phyloP scores from a whole-genome alignment of 2,797 vertebrate species.

The Heteromormyrus szaboi region DNA sequence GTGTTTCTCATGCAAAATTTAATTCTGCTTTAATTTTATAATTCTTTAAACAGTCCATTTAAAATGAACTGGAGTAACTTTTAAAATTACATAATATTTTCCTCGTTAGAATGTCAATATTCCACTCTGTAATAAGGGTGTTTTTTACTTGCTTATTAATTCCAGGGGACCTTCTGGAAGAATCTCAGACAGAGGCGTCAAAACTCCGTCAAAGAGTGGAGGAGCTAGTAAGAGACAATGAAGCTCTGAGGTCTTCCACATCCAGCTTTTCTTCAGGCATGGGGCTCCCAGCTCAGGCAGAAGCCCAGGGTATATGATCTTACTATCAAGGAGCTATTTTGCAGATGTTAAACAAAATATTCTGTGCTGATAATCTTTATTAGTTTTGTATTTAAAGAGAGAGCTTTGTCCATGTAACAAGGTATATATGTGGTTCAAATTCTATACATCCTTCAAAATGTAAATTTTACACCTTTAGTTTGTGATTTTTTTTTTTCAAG shows the following conservation, averaged over 20 bases:
- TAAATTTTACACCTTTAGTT: neutral
- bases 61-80: neutral
- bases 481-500: neutral
- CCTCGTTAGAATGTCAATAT: neutral
- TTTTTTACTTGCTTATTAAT: neutral
- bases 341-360: neutral
- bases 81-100: neutral
- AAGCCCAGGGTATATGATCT: constrained; percentile 63
- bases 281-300: constrained; percentile 54
- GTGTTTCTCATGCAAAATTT: neutral
- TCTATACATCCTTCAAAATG: neutral
- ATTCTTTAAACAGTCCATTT: neutral
- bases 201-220: constrained; percentile 87
- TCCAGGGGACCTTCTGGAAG: constrained; percentile 86
- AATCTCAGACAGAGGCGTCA: constrained; percentile 87
- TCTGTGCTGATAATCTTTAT: neutral
- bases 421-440: neutral
- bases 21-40: neutral
- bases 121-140: neutral
- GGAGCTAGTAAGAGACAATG: constrained; percentile 84
- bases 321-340: neutral
- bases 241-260: constrained; percentile 65
- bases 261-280: constrained; percentile 60
- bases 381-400: neutral
- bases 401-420: neutral